These are phyloP conservation scores for Grammomys surdaster DNA, from an alignment of 2,113 vertebrate species.

Conservation along the genomic window DNA sequence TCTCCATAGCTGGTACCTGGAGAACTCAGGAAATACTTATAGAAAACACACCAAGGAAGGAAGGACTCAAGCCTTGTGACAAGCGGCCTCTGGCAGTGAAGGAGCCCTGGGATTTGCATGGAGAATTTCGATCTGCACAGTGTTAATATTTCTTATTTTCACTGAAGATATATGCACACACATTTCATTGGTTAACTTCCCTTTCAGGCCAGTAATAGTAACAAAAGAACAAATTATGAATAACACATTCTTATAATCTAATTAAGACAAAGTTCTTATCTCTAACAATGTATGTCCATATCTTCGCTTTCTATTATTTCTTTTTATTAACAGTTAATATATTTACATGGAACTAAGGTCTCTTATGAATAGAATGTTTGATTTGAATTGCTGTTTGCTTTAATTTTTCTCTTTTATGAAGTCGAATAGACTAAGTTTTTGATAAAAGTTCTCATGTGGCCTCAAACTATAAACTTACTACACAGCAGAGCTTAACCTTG, in stretches of 20 bases:
- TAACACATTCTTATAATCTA: not conserved
- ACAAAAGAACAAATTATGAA: not conserved
- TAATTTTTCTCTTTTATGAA: conserved; percentile 16
- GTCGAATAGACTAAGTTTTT: not conserved
- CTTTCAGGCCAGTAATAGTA: not conserved
- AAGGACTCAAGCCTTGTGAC: not conserved
- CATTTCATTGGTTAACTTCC: not conserved
- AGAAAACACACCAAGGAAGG: not conserved
- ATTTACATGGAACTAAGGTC: not conserved
- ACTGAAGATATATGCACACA: not conserved
- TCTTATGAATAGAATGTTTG: not conserved
- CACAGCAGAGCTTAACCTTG: not conserved
- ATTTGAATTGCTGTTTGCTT: not conserved
- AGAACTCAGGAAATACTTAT: not conserved
- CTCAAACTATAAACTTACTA: not conserved
- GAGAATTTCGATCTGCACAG: not conserved
- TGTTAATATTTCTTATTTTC: not conserved
- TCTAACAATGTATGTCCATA: not conserved
- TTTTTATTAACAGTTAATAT: not conserved
- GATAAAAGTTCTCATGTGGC: not conserved
- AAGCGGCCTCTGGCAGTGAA: not conserved
- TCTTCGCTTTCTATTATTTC: not conserved
- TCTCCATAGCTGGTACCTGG: not conserved
- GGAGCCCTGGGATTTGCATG: not conserved
- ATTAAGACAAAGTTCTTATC: not conserved